Base-by-base conservation (phyloP, 37 sponge, comb jelly and placozoan species). In the Crambe crambe region DNA sequence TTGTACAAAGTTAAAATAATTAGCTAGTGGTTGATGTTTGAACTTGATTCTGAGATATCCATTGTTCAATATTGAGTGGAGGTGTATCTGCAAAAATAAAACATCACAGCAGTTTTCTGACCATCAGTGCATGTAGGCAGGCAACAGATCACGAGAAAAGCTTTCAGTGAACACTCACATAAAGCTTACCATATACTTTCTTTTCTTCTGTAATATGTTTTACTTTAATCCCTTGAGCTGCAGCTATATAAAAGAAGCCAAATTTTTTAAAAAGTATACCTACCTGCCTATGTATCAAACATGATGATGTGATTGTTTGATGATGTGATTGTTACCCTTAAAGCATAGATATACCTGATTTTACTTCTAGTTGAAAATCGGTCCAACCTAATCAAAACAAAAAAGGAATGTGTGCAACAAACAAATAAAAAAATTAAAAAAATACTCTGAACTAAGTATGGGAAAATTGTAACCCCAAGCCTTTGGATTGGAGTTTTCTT, bases 301-400 rank as follows among this genome's bases (percentile, higher is more conserved):
- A 9, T 18, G 54, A 58, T 58, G 3, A 12, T 12, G 8, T 18
- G 21, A 58, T 4, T 51, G 54, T 15, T 18, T 51, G 54, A 18
- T 18, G 54, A 51, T 18, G 15, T 51, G 54, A 15, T 9, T 15
- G 9, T 15, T 51, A 51, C 54, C 9, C 54, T 51, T 51, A 15
- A 9, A 51, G 15, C n/a, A n/a, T n/a, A n/a, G 15, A 65, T 34
- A 31, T 17, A 65, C 66, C 66, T 65, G 66, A 65, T 6, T 65
- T 65, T 30, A 31, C 30, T 32, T 65, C 66, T 5, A 21, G 4
- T 65, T 65, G 32, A 30, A 70, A 39, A 1, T 70, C 70, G 8
- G 37, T 42, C 70, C 70, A 70, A 15, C 70, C 70, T 70, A 23
- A 18, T n/a, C n/a, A n/a, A n/a, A n/a, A n/a, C n/a, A n/a, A n/a